These are phyloP conservation scores for Hydropsyche tenuis DNA, from an alignment of 1,140 invertebrate genomes.

Conservation along the genomic window DNA sequence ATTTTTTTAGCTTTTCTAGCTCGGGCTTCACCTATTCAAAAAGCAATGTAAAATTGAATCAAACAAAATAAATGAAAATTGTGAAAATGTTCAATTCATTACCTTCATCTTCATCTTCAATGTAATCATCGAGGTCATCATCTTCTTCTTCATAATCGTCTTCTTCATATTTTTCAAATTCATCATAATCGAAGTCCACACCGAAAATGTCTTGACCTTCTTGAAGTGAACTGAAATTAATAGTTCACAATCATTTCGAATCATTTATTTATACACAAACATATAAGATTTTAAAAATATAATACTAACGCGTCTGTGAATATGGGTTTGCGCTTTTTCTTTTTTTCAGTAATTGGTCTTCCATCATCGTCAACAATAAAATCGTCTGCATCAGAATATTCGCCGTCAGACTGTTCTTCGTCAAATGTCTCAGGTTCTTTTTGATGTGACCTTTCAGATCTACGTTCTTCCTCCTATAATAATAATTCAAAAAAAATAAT, in stretches of 20 bases:
- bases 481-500: too few relatives aligned
- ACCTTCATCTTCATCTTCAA: slow-evolving; percentile 73
- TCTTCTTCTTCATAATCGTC: slow-evolving; percentile 88
- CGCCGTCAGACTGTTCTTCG: slow-evolving; percentile 79
- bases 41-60: slow-evolving; percentile 19
- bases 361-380: slow-evolving; percentile 98
- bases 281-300: slow-evolving; percentile 1
- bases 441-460: slow-evolving; percentile 71
- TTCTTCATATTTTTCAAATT: slow-evolving; percentile 89
- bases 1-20: slow-evolving; percentile 67
- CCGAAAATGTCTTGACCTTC: slow-evolving; percentile 99
- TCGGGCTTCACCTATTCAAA: slow-evolving; percentile 49
- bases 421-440: slow-evolving; percentile 69
- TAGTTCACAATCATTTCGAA: neutral
- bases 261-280: neutral
- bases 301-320: slow-evolving; percentile 86
- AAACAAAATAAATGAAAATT: neutral
- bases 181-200: slow-evolving; percentile 97
- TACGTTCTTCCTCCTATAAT: slow-evolving; percentile 77
- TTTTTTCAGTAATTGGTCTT: slow-evolving; percentile 84
- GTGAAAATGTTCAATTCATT: slow-evolving; percentile 53
- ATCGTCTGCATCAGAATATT: slow-evolving; percentile 89
- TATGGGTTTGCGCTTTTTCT: slow-evolving; percentile 86
- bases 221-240: slow-evolving; percentile 78
- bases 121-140: slow-evolving; percentile 76